A percentile compares a stretch with the other conserved stretches of the same genome.
phyloP scores from a whole-genome alignment of 2,888 invertebrate species.

The Nomada goodeniana region DNA sequence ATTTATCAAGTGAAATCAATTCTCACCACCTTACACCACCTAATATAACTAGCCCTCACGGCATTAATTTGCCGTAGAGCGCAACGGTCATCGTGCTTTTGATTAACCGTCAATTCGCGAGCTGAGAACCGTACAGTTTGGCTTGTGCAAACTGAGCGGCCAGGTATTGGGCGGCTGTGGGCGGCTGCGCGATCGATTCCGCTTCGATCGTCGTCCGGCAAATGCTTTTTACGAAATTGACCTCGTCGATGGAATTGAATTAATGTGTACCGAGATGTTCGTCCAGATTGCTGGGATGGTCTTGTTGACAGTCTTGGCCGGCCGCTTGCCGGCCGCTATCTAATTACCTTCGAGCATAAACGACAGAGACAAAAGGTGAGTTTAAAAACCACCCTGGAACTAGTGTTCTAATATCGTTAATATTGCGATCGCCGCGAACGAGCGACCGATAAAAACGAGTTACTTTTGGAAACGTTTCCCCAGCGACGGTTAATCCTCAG shows the following conservation, averaged over 20 bases:
- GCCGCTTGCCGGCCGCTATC: conserved; percentile 58
- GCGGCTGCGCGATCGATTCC: conserved; percentile 46
- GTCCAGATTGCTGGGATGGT: conserved; percentile 66
- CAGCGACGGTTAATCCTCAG: neutral
- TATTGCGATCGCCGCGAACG: neutral
- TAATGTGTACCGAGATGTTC: conserved; percentile 68
- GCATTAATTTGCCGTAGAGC: no score
- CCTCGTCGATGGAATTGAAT: conserved; percentile 73
- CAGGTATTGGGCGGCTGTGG: conserved; percentile 20
- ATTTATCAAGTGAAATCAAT: no score
- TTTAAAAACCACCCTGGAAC: conserved; percentile 10
- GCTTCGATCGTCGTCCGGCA: conserved; percentile 67
- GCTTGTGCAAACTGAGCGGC: neutral
- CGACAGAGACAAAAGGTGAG: conserved; percentile 30
- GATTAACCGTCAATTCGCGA: no score
- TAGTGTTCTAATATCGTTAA: conserved; percentile 29
- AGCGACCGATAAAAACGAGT: neutral
- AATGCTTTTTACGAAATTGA: conserved; percentile 78
- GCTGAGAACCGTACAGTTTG: no score
- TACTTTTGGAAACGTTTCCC: neutral
- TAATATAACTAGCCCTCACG: no score
- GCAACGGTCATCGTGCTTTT: no score
- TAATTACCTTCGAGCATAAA: conserved; percentile 64
- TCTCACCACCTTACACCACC: no score
- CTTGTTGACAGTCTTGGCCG: conserved; percentile 65